Base-by-base conservation (phyloP, 2,797 vertebrate species). In the Lacerta agilis region DNA sequence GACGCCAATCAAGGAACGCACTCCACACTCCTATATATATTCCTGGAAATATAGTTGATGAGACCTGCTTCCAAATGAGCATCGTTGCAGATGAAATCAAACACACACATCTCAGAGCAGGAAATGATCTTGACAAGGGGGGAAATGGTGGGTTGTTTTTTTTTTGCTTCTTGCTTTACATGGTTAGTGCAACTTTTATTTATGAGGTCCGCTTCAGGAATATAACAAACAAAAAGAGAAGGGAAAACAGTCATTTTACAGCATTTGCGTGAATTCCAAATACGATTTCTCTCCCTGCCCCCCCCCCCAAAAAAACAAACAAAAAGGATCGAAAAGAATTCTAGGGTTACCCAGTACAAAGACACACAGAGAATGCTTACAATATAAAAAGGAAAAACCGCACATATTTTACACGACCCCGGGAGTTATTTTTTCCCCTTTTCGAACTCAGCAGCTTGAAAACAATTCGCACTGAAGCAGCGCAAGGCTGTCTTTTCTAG, bases 131-230 rank as follows among this genome's bases (percentile, higher is more conserved):
- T 7, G 27, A 5, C n/a, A 17, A 49, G 93, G 88, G 88, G 91
- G 94, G 91, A 94, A 72, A 89, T 95, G 89, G 75, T 87, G 85
- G 91, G 83, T 87, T 23, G 45, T 69, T 92, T 87, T 93, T 75
- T 91, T 90, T 23, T 36, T 85, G 67, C 29, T 90, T 89, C 17
- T 43, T 77, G 76, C 45, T 69, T 58, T 88, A 95, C 82, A 93
- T 83, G 76, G 83, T 92, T 94, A 97, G 95, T 90, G 85, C 95
- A 97, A 95, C 86, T 94, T 96, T 96, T 97, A 97, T 96, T 97
- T 66, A 94, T 94, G 94, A 96, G 91, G 90, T 95, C 94, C 94
- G 92, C 92, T 93, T 86, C 79, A 94, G 94, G 90, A 94, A 90
- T 75, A 95, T 85, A 89, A 90, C 3, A 27, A 92, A 58, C 49